These are phyloP conservation scores for Rhegmatorhina hoffmannsi DNA, from an alignment of 2,113 vertebrate species.

Conservation along the genomic window DNA sequence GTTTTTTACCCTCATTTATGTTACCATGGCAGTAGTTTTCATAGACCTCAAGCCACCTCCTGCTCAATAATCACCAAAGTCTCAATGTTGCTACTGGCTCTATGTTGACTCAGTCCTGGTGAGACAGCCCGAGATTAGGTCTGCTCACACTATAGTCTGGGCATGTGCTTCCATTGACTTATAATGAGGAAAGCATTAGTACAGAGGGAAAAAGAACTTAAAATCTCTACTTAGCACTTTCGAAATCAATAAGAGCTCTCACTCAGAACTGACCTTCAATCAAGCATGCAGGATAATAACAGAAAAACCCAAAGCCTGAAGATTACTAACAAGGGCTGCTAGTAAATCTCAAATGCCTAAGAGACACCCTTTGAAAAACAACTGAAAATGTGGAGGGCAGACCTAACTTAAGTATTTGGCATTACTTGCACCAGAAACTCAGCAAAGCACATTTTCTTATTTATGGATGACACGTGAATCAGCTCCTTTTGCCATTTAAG, in stretches of 20 bases:
- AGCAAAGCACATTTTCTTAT: neutral
- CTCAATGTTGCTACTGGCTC: neutral
- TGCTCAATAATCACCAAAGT: neutral
- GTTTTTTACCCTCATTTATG: neutral
- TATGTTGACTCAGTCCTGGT: neutral
- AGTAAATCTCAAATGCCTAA: neutral
- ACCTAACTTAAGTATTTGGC: neutral
- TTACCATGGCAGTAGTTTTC: neutral
- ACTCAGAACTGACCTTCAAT: neutral
- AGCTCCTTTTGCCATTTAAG: neutral
- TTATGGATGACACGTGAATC: neutral
- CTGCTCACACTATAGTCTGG: neutral
- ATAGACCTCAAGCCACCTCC: neutral
- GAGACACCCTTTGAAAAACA: neutral
- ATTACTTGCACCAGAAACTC: neutral
- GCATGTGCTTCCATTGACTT: neutral
- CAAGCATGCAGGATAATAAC: neutral
- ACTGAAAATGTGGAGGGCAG: neutral
- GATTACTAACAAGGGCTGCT: neutral
- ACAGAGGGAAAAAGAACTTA: neutral
- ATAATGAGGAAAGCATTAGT: neutral
- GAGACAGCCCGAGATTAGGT: neutral
- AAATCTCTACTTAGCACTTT: neutral
- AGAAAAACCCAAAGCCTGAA: neutral
- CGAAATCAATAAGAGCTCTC: neutral